phyloP scores from a whole-genome alignment of 1,140 invertebrate genomes.

The Brachionus manjavacas region DNA sequence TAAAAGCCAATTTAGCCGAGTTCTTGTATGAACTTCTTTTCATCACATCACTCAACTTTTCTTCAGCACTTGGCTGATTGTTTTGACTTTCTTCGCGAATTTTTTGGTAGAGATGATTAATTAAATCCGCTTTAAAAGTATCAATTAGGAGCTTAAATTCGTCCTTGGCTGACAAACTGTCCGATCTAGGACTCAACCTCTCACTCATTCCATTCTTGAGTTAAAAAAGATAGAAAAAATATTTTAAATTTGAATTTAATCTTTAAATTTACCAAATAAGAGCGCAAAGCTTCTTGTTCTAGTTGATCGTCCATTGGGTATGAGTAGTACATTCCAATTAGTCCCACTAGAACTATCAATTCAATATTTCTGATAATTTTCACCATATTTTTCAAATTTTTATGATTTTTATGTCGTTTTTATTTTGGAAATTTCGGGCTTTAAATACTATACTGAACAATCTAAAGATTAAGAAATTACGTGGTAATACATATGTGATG shows the following conservation, averaged over 20 bases:
- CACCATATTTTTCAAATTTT: neutral
- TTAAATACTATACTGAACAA: neutral
- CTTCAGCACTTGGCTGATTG: slow-evolving; percentile 58
- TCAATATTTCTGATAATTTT: neutral
- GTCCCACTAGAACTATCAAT: neutral
- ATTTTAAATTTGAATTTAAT: neutral
- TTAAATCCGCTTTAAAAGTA: neutral
- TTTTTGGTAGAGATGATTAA: slow-evolving; percentile 7
- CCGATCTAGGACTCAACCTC: neutral
- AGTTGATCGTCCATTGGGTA: neutral
- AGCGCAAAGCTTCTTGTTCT: neutral
- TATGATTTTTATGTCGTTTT: neutral
- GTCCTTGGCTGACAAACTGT: neutral
- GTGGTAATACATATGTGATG: neutral
- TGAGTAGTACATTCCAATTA: neutral
- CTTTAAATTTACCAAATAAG: neutral
- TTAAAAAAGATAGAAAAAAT: neutral
- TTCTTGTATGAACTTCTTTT: slow-evolving; percentile 26
- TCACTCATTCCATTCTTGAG: neutral
- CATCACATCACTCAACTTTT: slow-evolving; percentile 52
- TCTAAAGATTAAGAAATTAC: slow-evolving; percentile 3
- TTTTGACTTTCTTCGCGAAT: neutral
- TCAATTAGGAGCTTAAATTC: neutral
- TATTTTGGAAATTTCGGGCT: neutral
- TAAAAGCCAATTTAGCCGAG: slow-evolving; percentile 23